Base-by-base conservation (phyloP, 2,888 invertebrate species). In the Caenorhabditis panamensis region DNA sequence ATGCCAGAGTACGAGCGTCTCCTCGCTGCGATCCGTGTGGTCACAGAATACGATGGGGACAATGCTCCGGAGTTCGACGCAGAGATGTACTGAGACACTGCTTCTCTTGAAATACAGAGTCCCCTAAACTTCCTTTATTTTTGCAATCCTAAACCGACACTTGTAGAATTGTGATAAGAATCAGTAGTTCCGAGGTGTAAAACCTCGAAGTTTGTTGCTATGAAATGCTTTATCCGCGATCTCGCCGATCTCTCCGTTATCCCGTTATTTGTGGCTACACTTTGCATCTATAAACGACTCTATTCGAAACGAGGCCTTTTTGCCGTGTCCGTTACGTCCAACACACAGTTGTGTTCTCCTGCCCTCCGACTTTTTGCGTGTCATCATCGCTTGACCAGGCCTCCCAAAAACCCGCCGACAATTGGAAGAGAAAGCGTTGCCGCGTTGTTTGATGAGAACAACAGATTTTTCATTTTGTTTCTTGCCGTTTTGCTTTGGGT, bases 1-100 rank as follows among this genome's bases (percentile, higher is more conserved):
- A 62, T 62, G 61, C 71, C 71, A 5, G 62, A 71, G 22, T 75
- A 59, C 9, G 75, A 75, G n/a, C 66, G 75, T 37, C 41, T 75
- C 11, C 26, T 75, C 3, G 75, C 75, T 5, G 75, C 75, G 0
- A 37, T 75, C 9, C 59, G 75, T 0, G 75, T 75, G 13, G 22
- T 75, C 4, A 75, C 54, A 5, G 75, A 66, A 2, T 75, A 75
- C 53, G 75, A 75, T 28, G 75, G 75, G 2, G 61, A 75, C 22
- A 28, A 36, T 6, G 75, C 75, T 8, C 75, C 75, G 13, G 61
- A 75, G 22, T 75, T 75, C 22, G 18, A 64, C 5, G 49, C 58
- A 1, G 73, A 73, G 6, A 31, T 63, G 24, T 58, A 37, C 18
- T 54, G 47, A 61, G 13, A 3, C 22, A 24, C 24, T 22, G 31